These are phyloP conservation scores for Callyntrura guangdongensis DNA, from an alignment of 2,888 invertebrate genomes.

Conservation along the genomic window DNA sequence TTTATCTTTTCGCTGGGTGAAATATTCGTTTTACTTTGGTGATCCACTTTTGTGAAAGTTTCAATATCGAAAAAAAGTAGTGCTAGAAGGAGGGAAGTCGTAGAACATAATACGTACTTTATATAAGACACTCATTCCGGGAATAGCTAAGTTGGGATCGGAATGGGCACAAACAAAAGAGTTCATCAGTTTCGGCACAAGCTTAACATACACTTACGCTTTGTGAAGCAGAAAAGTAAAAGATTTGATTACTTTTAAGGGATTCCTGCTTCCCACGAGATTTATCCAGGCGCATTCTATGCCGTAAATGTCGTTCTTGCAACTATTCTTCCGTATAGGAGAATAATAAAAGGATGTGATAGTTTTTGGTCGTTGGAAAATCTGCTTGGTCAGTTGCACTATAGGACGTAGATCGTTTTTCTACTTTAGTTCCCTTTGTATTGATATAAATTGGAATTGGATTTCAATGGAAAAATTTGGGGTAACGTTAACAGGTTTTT, in stretches of 20 bases:
- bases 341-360: too few relatives aligned
- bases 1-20: constrained; percentile 22
- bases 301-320: too few relatives aligned
- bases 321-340: too few relatives aligned
- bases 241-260: constrained; percentile 45
- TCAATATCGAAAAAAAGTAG: not conserved
- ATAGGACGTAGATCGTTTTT: too few relatives aligned
- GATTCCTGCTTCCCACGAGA: constrained; percentile 2
- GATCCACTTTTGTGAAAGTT: constrained; percentile 55
- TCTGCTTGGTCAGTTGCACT: not conserved
- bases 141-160: not conserved
- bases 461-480: too few relatives aligned
- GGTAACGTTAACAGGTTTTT: too few relatives aligned
- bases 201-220: constrained; percentile 24
- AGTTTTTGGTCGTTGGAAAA: not conserved
- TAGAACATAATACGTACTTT: too few relatives aligned
- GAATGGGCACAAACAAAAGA: constrained; percentile 32
- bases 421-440: too few relatives aligned
- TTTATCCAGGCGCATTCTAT: too few relatives aligned
- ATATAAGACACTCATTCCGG: too few relatives aligned
- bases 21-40: constrained; percentile 16
- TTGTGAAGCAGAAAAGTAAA: constrained; percentile 11
- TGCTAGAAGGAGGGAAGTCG: not conserved
- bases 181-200: constrained; percentile 20
- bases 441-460: too few relatives aligned